Evolutionary conservation across 2,113 vertebrate species (phyloP), one percentile per base, ranked within the genome.

Genomic region (Malaclemys terrapin): DNA sequence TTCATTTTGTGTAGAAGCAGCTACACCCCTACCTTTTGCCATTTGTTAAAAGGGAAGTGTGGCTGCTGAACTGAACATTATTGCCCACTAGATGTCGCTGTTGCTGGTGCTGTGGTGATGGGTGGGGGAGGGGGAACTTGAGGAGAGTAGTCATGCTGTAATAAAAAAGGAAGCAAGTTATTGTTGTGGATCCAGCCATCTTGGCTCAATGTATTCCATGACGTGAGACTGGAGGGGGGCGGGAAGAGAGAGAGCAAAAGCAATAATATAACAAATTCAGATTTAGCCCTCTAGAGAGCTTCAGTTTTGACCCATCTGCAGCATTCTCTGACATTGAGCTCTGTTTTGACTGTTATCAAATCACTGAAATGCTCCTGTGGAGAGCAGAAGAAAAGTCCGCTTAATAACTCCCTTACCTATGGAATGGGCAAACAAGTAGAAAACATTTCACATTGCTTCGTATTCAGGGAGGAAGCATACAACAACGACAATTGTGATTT

Each of bases 1-100:
- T 3, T 31, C 10, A 7, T n/a, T 50, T 81, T n/a, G 42, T 22
- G 38, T 5, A 47, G 12, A 8, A 86, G 84, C 16, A 45, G 25
- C 38, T 47, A 47, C 25, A 38, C 54, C 6, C 38, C 56, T 19
- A 6, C 1, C 75, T 47, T 42, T 78, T 78, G 62, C 47, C 79
- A 54, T 42, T 59, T 45, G 19, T 25, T 52, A 4, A 62, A 65
- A 22, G n/a, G 78, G 24, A 69, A 38, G 13, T 52, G 38, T 42
- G 57, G 24, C 57, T n/a, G 19, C 52, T 25, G 22, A 82, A 24
- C 47, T n/a, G 31, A 54, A 52, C 10, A 27, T 24, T 45, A n/a
- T 75, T 80, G 80, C 62, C 98, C 98, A 97, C 98, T 97, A 94
- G 98, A 96, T 97, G 98, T 97, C 98, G 95, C 88, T 97, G 97